Conservation (phyloP, 2,888 invertebrate genomes). For the Boloria selene region DNA sequence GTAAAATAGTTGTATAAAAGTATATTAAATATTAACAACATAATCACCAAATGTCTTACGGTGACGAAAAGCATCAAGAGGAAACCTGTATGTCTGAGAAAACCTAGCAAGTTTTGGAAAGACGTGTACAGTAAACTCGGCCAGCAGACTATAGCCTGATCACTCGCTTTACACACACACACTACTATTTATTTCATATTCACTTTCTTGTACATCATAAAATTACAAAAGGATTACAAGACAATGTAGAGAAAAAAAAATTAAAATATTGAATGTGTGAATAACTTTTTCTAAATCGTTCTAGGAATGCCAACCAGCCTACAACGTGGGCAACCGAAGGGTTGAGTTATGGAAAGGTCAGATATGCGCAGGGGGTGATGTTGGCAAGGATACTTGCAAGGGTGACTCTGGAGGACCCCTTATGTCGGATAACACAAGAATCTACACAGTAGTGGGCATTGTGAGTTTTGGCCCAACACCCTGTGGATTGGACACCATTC, state of each 20-base stretch:
- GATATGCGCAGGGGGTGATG: slow-evolving; percentile 83
- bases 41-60: no score
- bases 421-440: slow-evolving; percentile 63
- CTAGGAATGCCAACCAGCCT: slow-evolving; percentile 52
- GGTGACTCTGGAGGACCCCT: slow-evolving; percentile 86
- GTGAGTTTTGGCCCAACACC: slow-evolving; percentile 85
- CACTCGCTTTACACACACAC: no score
- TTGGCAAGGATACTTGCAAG: slow-evolving; percentile 82
- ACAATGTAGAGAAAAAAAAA: no score
- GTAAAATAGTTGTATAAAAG: slow-evolving; percentile 37
- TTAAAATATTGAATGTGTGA: not conserved
- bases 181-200: no score
- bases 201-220: no score
- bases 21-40: no score
- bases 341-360: slow-evolving; percentile 52
- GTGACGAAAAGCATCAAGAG: no score
- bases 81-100: no score
- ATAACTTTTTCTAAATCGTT: slow-evolving; percentile 6
- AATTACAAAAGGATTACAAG: no score
- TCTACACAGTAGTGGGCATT: slow-evolving; percentile 70
- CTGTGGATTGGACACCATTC: slow-evolving; percentile 82
- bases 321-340: slow-evolving; percentile 42
- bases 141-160: no score
- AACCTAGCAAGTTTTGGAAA: no score
- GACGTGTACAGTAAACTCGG: no score